A percentile compares a stretch with the other conserved stretches of the same genome.
Evolutionary conservation across 2,888 invertebrate genomes (phyloP).

Genomic region (Gnatocerus cornutus): DNA sequence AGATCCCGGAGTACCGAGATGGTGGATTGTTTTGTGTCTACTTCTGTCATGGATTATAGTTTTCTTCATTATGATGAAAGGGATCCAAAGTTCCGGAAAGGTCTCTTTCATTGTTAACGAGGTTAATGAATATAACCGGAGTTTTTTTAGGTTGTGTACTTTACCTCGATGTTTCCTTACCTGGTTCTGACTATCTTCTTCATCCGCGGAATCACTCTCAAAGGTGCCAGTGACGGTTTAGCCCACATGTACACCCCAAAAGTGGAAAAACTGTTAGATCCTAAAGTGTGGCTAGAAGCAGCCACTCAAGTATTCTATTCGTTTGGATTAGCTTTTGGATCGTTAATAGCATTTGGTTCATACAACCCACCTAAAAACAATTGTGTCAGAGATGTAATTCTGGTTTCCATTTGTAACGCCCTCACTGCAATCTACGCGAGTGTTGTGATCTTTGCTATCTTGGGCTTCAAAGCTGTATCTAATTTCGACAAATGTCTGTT

Average conservation of each 20-base stretch:
- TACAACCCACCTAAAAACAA: conserved; percentile 97
- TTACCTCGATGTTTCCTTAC: conserved; percentile 97
- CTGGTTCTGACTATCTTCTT: conserved; percentile 95
- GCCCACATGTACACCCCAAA: conserved; percentile 95
- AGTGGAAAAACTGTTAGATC: conserved; percentile 89
- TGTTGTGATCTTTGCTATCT: conserved; percentile 94
- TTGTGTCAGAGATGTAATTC: conserved; percentile 91
- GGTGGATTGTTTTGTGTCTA: conserved; percentile 94
- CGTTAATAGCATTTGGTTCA: conserved; percentile 95
- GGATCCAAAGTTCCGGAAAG: conserved; percentile 97
- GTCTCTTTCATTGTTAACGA: conserved; percentile 63
- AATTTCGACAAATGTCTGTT: conserved; percentile 90
- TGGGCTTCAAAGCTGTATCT: conserved; percentile 95
- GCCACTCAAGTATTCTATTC: conserved; percentile 98
- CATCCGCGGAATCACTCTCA: conserved; percentile 89
- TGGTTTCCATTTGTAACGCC: conserved; percentile 94
- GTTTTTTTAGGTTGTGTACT: conserved; percentile 87
- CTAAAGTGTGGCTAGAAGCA: conserved; percentile 96
- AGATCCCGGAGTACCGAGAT: conserved; percentile 87
- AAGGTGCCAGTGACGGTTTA: conserved; percentile 89
- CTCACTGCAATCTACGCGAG: conserved; percentile 96
- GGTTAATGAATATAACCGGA: no score
- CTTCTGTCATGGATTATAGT: conserved; percentile 92
- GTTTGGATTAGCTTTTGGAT: conserved; percentile 95
- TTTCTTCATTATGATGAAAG: conserved; percentile 96